Evolutionary conservation across 1,140 invertebrate genomes (phyloP).

Genomic region (Augochlora pura): DNA sequence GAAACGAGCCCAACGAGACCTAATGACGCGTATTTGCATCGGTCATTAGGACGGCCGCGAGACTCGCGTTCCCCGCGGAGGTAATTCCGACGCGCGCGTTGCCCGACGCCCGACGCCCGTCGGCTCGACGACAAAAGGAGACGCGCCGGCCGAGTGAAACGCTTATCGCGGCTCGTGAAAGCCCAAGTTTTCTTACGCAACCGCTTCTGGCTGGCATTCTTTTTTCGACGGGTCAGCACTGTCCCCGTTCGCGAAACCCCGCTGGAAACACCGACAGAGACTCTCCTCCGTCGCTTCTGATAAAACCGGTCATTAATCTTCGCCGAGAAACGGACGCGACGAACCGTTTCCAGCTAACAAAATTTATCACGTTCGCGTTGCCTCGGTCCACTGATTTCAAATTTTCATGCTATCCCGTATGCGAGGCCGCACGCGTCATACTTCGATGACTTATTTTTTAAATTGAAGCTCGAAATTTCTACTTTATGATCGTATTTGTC

Average conservation of each 20-base stretch:
- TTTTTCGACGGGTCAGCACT: neutral
- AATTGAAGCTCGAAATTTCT: too few relatives aligned
- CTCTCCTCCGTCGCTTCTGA: neutral
- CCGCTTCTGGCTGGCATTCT: too few relatives aligned
- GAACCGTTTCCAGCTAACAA: too few relatives aligned
- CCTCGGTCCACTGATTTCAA: too few relatives aligned
- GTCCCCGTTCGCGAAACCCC: neutral
- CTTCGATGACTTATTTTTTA: too few relatives aligned
- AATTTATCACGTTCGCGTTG: too few relatives aligned
- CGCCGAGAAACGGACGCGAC: too few relatives aligned
- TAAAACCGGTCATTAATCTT: neutral
- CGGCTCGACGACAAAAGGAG: conserved; percentile 38
- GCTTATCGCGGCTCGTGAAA: conserved; percentile 49
- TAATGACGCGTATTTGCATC: conserved; percentile 71
- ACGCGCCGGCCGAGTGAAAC: conserved; percentile 21
- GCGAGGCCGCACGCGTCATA: too few relatives aligned
- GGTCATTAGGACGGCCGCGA: conserved; percentile 65
- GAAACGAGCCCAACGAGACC: conserved; percentile 70
- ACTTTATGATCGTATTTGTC: too few relatives aligned
- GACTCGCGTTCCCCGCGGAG: conserved; percentile 29
- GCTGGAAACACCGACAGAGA: neutral
- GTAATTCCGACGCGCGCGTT: conserved; percentile 9
- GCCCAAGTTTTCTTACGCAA: conserved; percentile 41
- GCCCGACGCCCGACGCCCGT: neutral
- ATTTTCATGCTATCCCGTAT: too few relatives aligned